Evolutionary conservation across 2,797 vertebrate species (phyloP).

Genomic region (Botia kubotai): DNA sequence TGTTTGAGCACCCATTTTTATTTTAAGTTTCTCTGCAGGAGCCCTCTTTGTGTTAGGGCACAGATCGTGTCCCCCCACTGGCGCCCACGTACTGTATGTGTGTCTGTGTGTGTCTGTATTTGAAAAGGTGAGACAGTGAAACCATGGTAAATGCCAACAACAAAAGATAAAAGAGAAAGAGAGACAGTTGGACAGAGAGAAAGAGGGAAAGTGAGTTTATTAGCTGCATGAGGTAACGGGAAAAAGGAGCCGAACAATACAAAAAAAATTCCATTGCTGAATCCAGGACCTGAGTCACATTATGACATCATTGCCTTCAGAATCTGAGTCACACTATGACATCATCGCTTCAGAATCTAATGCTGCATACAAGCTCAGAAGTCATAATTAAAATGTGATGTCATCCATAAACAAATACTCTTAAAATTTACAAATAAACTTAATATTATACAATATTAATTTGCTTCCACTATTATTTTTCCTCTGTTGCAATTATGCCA

Average conservation of each 20-base stretch:
- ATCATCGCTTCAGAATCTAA: neutral
- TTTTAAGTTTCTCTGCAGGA: constrained; percentile 17
- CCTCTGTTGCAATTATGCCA: too few species aligned
- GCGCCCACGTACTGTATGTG: constrained; percentile 5
- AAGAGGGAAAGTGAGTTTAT: constrained; percentile 27
- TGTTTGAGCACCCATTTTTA: constrained; percentile 39
- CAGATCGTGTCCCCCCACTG: neutral
- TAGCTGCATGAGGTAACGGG: constrained; percentile 18
- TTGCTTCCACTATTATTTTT: too few species aligned
- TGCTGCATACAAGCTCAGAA: neutral
- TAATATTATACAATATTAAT: too few species aligned
- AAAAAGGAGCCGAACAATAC: constrained; percentile 33
- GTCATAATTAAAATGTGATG: too few species aligned
- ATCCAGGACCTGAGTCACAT: constrained; percentile 5
- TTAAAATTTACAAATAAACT: too few species aligned
- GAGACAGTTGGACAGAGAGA: constrained; percentile 26
- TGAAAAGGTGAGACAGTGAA: constrained; percentile 5
- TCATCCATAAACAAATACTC: too few species aligned
- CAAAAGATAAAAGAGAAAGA: constrained; percentile 17
- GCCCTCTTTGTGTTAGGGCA: neutral
- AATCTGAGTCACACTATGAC: constrained; percentile 15
- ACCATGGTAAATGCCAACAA: constrained; percentile 27
- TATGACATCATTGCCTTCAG: constrained; percentile 25
- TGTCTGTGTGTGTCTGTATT: constrained; percentile 6
- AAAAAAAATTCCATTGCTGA: constrained; percentile 2